Evolutionary conservation across 2,113 vertebrate genomes (phyloP).

Genomic region (Grallaria varia): DNA sequence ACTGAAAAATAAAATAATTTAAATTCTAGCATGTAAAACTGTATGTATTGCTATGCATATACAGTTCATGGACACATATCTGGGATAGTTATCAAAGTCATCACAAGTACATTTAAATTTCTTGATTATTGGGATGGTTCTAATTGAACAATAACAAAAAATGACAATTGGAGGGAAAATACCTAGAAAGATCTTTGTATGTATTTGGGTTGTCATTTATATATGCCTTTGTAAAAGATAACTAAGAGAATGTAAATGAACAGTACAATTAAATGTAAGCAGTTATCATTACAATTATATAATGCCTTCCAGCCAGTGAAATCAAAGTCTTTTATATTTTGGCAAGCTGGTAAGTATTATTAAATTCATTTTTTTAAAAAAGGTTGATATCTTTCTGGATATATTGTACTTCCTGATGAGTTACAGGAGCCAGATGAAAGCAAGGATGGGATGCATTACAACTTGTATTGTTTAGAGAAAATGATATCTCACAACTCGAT

Average conservation of each 20-base stretch:
- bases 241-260: not conserved
- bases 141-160: not conserved
- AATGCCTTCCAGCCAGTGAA: not conserved
- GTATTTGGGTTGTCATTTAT: not conserved
- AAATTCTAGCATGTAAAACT: not conserved
- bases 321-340: not conserved
- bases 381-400: not conserved
- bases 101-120: not conserved
- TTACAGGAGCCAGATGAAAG: not conserved
- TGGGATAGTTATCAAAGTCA: not conserved
- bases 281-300: not conserved
- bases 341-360: not conserved
- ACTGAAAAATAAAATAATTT: not conserved
- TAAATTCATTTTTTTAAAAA: not conserved
- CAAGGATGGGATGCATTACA: not conserved
- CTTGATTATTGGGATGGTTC: not conserved
- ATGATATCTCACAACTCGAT: not conserved
- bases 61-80: not conserved
- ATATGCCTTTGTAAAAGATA: not conserved
- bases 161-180: not conserved
- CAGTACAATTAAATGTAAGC: not conserved
- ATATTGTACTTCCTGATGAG: not conserved
- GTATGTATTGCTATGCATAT: not conserved
- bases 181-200: not conserved
- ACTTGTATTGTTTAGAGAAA: not conserved